Evolutionary conservation across 2,888 invertebrate genomes (phyloP), one percentile per base, ranked within the genome.

Genomic region (Lapara coniferarum): DNA sequence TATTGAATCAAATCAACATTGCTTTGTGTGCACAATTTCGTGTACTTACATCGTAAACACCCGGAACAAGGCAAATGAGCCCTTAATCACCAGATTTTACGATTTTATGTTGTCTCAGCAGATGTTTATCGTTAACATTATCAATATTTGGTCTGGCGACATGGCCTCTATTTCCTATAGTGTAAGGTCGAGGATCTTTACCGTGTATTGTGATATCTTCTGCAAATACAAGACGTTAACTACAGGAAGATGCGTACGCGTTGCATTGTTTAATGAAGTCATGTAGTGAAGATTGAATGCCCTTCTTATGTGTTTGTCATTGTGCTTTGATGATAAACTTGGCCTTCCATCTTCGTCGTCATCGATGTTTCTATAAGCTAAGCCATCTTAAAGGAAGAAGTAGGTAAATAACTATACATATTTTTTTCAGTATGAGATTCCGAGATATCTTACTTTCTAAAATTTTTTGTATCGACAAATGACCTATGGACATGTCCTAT

Each of bases 111-210:
- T 7, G 49, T 46, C 16, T 49, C 12, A 63, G 16, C 19, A 10
- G 10, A 59, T 19, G 49, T 63, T 63, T 59, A 44, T 59, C 16
- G 5, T 59, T 63, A 63, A 63, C 63, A 19, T 63, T 63, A 63
- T 63, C 63, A 63, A 63, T 63, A 63, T 63, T 63, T 49, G 46
- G 44, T 14, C 46, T 55, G 30, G 4, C 30, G 19, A 68, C 51
- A 51, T 68, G 68, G 49, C 49, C 58, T 68, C 58, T 68, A 68
- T 52, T 68, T 51, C 68, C 51, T 30, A 14, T 46, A n/a, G 2
- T 10, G 30, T 68, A 68, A 68, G 56, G 68, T 52, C 68, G 30
- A 68, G 51, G 13, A 49, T 67, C n/a, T 16, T 19, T 49, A 19
- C 46, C 19, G 10, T 16, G 59, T 59, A 19, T 19, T 13, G 46